A percentile compares a stretch with the other conserved stretches of the same genome.
These are phyloP conservation scores for Nerophis ophidion DNA, from an alignment of 2,113 vertebrate genomes.

Conservation along the genomic window DNA sequence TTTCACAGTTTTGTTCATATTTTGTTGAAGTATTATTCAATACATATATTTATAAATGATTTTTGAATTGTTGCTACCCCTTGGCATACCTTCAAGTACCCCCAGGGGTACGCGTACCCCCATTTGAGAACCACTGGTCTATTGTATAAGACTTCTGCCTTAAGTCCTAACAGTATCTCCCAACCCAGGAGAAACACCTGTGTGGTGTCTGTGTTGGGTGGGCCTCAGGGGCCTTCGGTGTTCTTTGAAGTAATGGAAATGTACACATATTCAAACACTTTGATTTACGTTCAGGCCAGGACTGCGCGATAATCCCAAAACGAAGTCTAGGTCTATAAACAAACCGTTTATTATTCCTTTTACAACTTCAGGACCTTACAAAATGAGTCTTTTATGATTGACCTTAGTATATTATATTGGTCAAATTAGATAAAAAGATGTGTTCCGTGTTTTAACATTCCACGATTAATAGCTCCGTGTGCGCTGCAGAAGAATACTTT, in stretches of 20 bases:
- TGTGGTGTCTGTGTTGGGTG: slow-evolving; percentile 25
- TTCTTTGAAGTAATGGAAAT: slow-evolving; percentile 52
- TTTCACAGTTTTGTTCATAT: too few relatives aligned
- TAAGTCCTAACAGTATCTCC: slow-evolving; percentile 48
- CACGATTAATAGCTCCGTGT: too few relatives aligned
- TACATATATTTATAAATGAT: too few relatives aligned
- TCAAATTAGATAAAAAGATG: not conserved
- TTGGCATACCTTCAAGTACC: too few relatives aligned
- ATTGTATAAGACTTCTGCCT: slow-evolving; percentile 33
- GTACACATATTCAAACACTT: slow-evolving; percentile 32
- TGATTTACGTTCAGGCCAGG: slow-evolving; percentile 29
- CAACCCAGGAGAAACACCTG: slow-evolving; percentile 51
- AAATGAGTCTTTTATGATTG: not conserved
- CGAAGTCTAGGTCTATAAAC: slow-evolving; percentile 4
- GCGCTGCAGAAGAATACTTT: too few relatives aligned
- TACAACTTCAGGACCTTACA: slow-evolving; percentile 19
- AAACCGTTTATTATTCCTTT: not conserved
- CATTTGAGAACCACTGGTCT: too few relatives aligned
- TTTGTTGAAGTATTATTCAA: too few relatives aligned
- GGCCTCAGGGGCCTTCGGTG: slow-evolving; percentile 25
- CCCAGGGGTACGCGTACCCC: too few relatives aligned
- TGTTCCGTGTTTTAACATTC: too few relatives aligned
- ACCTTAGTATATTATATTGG: not conserved
- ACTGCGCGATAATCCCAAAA: slow-evolving; percentile 17
- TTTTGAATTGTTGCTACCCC: too few relatives aligned